phyloP scores from a whole-genome alignment of 2,113 vertebrate species.

The Sebastes schlegelii region DNA sequence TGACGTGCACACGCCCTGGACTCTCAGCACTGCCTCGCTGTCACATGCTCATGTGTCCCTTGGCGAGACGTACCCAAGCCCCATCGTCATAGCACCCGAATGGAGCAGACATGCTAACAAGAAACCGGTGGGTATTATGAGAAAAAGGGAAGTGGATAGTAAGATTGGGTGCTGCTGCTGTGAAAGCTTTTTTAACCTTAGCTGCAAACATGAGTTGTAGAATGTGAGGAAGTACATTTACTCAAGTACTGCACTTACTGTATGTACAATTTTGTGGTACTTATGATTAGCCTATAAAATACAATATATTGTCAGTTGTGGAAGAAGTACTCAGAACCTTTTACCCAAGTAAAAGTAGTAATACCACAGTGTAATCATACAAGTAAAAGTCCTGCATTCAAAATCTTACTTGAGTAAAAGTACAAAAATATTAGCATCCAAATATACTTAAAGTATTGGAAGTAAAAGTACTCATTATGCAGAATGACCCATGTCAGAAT shows the following conservation, averaged over 20 bases:
- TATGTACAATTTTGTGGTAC: background rate
- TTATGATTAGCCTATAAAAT: background rate
- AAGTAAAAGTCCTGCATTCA: no score
- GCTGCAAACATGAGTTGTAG: background rate
- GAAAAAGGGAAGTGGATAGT: constrained; percentile 52
- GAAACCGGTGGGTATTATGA: constrained; percentile 77
- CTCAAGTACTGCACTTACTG: background rate
- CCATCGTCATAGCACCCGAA: constrained; percentile 82
- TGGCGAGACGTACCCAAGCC: constrained; percentile 83
- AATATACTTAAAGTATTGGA: no score
- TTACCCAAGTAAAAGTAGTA: no score
- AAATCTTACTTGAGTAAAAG: no score
- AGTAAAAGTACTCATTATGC: no score
- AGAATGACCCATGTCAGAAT: no score
- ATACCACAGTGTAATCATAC: no score
- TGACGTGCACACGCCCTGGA: constrained; percentile 86
- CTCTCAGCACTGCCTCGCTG: constrained; percentile 77
- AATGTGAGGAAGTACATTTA: background rate
- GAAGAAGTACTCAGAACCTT: no score
- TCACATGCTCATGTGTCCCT: constrained; percentile 78
- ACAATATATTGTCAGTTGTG: no score
- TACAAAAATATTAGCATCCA: no score
- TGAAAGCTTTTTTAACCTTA: background rate
- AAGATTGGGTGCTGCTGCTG: background rate
- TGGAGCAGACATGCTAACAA: constrained; percentile 84